Evolutionary conservation across 2,888 invertebrate species (phyloP).

Genomic region (Globia sparganii): DNA sequence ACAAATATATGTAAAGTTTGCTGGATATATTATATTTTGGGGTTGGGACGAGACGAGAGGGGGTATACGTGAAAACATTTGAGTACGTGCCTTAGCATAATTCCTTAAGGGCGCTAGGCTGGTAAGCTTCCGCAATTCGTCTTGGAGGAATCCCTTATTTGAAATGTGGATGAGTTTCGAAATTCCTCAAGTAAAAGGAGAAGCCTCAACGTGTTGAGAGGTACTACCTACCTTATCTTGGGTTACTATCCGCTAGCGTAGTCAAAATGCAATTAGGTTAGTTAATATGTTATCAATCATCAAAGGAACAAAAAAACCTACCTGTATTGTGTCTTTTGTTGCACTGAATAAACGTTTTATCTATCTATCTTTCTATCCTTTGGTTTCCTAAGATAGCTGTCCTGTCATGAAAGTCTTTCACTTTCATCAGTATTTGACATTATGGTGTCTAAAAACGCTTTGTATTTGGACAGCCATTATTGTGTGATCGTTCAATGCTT

Average conservation of each 20-base stretch:
- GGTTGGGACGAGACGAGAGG: conserved; percentile 87
- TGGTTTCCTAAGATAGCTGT: too few species aligned
- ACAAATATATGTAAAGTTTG: conserved; percentile 91
- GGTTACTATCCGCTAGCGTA: not conserved
- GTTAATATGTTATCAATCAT: too few species aligned
- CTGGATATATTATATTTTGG: conserved; percentile 90
- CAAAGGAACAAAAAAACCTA: too few species aligned
- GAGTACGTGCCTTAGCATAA: conserved; percentile 89
- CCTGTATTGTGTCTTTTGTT: too few species aligned
- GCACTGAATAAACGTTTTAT: too few species aligned
- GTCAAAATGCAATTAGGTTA: not conserved
- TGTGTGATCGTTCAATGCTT: too few species aligned
- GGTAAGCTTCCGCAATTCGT: conserved; percentile 89
- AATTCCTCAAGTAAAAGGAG: conserved; percentile 77
- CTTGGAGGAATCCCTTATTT: conserved; percentile 90
- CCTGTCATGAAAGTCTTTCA: too few species aligned
- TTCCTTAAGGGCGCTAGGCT: conserved; percentile 87
- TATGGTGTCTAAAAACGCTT: too few species aligned
- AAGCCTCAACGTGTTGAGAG: conserved; percentile 22
- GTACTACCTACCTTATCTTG: conserved; percentile 5
- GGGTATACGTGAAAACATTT: conserved; percentile 89
- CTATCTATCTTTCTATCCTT: too few species aligned
- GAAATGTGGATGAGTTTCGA: conserved; percentile 88
- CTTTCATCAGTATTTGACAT: too few species aligned
- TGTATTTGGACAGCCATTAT: too few species aligned